Percentiles rank a stretch among this genome's conserved stretches.
phyloP scores from a whole-genome alignment of 2,888 invertebrate species.

The Phyllotreta striolata region DNA sequence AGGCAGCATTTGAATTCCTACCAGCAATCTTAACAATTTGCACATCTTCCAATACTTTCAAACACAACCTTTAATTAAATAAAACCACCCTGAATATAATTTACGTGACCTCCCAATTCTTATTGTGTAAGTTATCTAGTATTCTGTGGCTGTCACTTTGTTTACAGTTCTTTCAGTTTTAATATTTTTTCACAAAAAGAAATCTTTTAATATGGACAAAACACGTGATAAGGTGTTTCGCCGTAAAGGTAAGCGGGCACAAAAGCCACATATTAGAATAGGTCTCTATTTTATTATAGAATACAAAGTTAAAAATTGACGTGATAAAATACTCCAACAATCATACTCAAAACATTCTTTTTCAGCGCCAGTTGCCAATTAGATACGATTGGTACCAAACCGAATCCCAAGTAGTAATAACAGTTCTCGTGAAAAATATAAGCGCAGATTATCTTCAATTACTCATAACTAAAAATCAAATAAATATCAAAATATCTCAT shows the following conservation, averaged over 20 bases:
- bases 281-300: no score
- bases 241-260: slow-evolving; percentile 56
- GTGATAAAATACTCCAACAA: slow-evolving; percentile 13
- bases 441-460: slow-evolving; percentile 73
- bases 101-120: no score
- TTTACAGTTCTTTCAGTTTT: slow-evolving; percentile 47
- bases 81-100: no score
- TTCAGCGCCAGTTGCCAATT: slow-evolving; percentile 45
- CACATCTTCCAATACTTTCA: no score
- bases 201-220: slow-evolving; percentile 52
- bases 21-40: no score
- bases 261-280: neutral
- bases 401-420: slow-evolving; percentile 81
- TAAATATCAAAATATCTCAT: slow-evolving; percentile 62
- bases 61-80: no score
- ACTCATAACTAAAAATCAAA: slow-evolving; percentile 65
- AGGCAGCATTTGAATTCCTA: no score
- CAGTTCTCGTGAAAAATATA: slow-evolving; percentile 81
- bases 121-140: slow-evolving; percentile 15
- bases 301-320: no score
- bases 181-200: slow-evolving; percentile 45
- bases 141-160: slow-evolving; percentile 36
- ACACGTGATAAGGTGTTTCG: slow-evolving; percentile 56
- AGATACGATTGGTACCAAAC: slow-evolving; percentile 90
- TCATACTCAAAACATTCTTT: slow-evolving; percentile 20